Conservation (phyloP, 1,140 invertebrate genomes). For the Danaus plexippus region DNA sequence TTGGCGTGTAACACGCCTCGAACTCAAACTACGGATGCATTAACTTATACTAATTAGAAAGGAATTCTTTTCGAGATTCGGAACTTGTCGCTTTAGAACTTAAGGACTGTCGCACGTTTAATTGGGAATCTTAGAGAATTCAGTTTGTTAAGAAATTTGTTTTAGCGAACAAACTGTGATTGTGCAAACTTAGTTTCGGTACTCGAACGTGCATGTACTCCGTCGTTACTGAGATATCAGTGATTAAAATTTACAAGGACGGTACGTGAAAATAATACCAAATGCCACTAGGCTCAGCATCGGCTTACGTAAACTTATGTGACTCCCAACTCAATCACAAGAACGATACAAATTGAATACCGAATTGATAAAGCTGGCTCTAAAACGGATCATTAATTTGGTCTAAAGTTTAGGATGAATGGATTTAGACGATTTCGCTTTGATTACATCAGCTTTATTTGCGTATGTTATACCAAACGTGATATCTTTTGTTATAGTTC, state of each 20-base stretch:
- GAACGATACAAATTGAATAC: constrained; percentile 25
- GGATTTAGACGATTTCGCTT: constrained; percentile 12
- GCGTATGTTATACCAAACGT: constrained; percentile 1
- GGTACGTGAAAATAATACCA: constrained; percentile 35
- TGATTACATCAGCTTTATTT: constrained; percentile 16
- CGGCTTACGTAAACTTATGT: constrained; percentile 26
- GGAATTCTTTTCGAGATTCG: constrained; percentile 64
- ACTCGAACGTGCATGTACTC: constrained; percentile 23
- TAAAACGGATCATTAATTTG: constrained; percentile 26
- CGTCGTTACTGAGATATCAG: constrained; percentile 17
- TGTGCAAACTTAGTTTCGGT: constrained; percentile 28
- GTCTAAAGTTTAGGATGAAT: constrained; percentile 20
- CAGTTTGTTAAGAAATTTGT: constrained; percentile 54
- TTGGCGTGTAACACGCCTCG: constrained; percentile 33
- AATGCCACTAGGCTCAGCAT: constrained; percentile 15
- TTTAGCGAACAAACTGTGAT: constrained; percentile 43
- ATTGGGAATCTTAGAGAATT: constrained; percentile 64
- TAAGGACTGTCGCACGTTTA: constrained; percentile 58
- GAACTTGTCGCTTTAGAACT: constrained; percentile 48
- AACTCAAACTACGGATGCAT: constrained; percentile 46
- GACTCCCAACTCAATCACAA: constrained; percentile 28
- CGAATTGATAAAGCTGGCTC: constrained; percentile 22
- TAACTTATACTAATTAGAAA: constrained; percentile 64
- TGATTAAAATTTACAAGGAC: constrained; percentile 37
- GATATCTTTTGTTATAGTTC: too few species aligned